These are phyloP conservation scores for Crenuchus spilurus DNA, from an alignment of 2,797 vertebrate genomes.

Conservation along the genomic window DNA sequence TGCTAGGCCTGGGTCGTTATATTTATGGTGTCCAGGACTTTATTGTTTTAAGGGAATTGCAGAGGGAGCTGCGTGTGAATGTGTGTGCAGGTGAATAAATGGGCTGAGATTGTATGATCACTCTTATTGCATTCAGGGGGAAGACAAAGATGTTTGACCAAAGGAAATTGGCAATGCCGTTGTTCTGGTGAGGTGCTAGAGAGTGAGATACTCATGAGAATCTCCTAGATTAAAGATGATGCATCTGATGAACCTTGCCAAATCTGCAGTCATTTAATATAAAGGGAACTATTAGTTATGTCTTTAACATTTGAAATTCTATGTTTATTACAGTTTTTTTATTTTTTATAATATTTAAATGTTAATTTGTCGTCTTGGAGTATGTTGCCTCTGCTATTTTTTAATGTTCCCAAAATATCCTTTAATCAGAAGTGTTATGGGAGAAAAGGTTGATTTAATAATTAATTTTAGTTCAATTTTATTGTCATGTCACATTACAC, in stretches of 20 bases:
- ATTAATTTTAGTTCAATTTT: too few relatives aligned
- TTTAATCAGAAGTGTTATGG: too few relatives aligned
- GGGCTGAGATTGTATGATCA: slow-evolving; percentile 21
- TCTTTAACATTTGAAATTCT: too few relatives aligned
- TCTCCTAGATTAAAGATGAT: background rate
- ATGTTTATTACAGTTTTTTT: too few relatives aligned
- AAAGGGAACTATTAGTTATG: background rate
- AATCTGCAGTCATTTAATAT: background rate
- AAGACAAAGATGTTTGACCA: slow-evolving; percentile 25
- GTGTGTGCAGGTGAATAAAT: slow-evolving; percentile 38
- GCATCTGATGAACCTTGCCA: background rate
- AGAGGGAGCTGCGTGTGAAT: slow-evolving; percentile 2
- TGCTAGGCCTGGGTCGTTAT: slow-evolving; percentile 17
- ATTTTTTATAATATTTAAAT: too few relatives aligned
- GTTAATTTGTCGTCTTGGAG: too few relatives aligned
- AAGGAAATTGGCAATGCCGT: background rate
- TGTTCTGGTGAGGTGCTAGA: background rate
- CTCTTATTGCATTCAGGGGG: slow-evolving; percentile 33
- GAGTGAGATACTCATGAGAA: background rate
- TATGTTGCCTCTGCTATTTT: too few relatives aligned
- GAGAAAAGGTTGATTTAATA: too few relatives aligned
- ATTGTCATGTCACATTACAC: too few relatives aligned
- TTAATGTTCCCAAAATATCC: too few relatives aligned
- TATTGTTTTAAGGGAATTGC: slow-evolving; percentile 49
- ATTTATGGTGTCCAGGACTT: slow-evolving; percentile 47